A percentile compares a stretch with the other conserved stretches of the same genome.
Evolutionary conservation across 2,797 vertebrate species (phyloP).

Genomic region (Phaenicophaeus curvirostris): DNA sequence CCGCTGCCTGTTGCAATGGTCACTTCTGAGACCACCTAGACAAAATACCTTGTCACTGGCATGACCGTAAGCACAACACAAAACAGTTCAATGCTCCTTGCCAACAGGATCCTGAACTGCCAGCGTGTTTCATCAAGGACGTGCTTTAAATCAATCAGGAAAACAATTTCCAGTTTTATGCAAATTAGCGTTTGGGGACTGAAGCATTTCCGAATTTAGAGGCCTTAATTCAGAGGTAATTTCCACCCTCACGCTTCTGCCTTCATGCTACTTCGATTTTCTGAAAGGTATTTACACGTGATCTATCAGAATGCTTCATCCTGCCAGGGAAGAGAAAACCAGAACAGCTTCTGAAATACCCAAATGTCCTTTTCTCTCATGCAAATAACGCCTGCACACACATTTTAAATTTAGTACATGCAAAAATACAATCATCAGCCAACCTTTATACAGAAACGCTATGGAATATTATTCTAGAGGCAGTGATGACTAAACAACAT

Average conservation of each 20-base stretch:
- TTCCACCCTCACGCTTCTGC: not conserved
- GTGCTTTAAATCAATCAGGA: constrained; percentile 8
- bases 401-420: constrained; percentile 30
- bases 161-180: constrained; percentile 2
- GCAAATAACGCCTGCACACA: not conserved
- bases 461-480: constrained; percentile 13
- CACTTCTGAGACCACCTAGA: not conserved
- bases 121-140: not conserved
- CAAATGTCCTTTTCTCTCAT: not conserved
- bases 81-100: accelerated
- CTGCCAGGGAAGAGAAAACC: not conserved
- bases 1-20: accelerated
- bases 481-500: constrained; percentile 51
- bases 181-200: not conserved
- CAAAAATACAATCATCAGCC: constrained; percentile 34
- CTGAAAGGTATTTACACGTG: not conserved
- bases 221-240: not conserved
- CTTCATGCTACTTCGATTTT: not conserved
- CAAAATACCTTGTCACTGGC: not conserved
- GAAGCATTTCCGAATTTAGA: constrained; percentile 12
- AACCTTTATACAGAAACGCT: not conserved
- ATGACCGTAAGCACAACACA: accelerated
- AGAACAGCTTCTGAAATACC: not conserved
- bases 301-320: not conserved
- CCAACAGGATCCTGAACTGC: not conserved